Conservation (phyloP, 2,113 vertebrate genomes). For the Caracal caracal region DNA sequence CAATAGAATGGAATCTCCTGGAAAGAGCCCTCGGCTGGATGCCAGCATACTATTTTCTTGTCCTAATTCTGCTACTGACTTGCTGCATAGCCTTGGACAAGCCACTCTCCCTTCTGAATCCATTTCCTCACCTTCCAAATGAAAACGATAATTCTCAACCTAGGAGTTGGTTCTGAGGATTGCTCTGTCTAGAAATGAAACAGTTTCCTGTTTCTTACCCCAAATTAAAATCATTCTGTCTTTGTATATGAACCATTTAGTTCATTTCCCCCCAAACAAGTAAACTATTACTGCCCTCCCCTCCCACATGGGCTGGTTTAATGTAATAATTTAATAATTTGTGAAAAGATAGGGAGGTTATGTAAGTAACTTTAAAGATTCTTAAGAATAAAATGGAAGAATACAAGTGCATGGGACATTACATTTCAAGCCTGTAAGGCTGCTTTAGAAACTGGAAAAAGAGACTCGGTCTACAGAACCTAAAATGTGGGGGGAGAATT, state of each 20-base stretch:
- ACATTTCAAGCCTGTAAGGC: not conserved
- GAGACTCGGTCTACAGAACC: not conserved
- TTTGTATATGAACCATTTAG: not conserved
- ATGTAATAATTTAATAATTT: not conserved
- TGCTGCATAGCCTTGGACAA: not conserved
- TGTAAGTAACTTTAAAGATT: not conserved
- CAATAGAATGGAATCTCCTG: not conserved
- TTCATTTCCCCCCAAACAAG: not conserved
- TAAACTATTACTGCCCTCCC: not conserved
- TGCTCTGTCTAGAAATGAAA: constrained; percentile 1
- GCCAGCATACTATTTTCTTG: not conserved
- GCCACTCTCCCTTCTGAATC: not conserved
- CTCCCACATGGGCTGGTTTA: not conserved
- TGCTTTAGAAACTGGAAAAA: constrained; percentile 22
- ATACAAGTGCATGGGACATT: not conserved
- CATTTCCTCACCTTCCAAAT: constrained; percentile 29
- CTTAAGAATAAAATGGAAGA: constrained; percentile 25
- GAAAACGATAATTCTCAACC: not conserved
- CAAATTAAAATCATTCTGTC: not conserved
- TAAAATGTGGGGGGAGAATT: not conserved
- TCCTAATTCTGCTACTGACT: not conserved
- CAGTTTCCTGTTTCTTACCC: constrained; percentile 32
- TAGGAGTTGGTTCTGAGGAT: not conserved
- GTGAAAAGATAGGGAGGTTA: not conserved
- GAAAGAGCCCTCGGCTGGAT: not conserved